Base-by-base conservation (phyloP, 2,888 invertebrate genomes). In the Caenorhabditis doughertyi region DNA sequence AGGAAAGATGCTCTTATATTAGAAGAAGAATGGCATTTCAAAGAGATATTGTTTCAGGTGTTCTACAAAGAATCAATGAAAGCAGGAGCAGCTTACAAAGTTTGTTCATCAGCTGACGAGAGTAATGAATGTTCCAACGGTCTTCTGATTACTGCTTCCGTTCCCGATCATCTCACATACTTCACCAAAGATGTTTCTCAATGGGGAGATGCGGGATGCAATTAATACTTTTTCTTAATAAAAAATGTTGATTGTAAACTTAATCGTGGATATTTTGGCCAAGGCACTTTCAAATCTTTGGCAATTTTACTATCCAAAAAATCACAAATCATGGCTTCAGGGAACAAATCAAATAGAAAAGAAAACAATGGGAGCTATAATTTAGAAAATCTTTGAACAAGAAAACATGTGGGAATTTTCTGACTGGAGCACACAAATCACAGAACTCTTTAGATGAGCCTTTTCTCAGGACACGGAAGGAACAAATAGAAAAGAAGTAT, bases 131-230 rank as follows among this genome's bases (percentile, higher is more conserved):
- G 89, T 64, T 84, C 84, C 11, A 85, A 89, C 32, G 84, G 85
- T 25, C 60, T 84, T 11, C 35, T 68, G 53, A 73, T 88, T 25
- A 84, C 87, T 23, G 56, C 87, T 5, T 84, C 84, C 2, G 83
- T 88, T 67, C 64, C 74, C 27, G 89, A 89, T 51, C 89, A 89
- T 68, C 70, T 85, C 5, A 84, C 86, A 53, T 89, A 89, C 71
- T 89, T 85, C 71, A 82, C 79, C 8, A 80, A 88, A 55, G 84
- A 87, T 27, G 84, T 88, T 47, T 74, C 80, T 11, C 83, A 62
- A 9, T 88, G 81, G 71, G 88, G 88, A 51, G 83, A 83, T 44
- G 79, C 60, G 23, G 88, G 88, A 49, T 88, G 88, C 51, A 83
- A 83, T 9, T 85, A 49, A 74, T 4, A 47, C 49, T 55, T 29